Base-by-base conservation (phyloP, 2,113 vertebrate genomes). In the Pollachius pollachius region DNA sequence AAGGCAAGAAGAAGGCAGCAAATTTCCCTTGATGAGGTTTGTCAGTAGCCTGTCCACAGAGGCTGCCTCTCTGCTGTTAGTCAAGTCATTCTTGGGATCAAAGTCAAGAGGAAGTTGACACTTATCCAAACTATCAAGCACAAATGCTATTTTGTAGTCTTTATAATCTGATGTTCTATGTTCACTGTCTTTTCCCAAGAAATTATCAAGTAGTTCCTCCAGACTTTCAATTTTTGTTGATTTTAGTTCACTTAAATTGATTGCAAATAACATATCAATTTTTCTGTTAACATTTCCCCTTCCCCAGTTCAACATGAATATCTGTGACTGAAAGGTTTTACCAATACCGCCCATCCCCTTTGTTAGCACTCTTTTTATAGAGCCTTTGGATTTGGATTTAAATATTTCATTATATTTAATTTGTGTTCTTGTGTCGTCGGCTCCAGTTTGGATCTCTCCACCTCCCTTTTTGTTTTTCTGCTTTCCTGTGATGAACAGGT, bases 91-190 rank as follows among this genome's bases (percentile, higher is more conserved):
- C 15, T 80, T 80, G 0, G 48, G 78, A 30, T 0, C 13, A 56
- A 86, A 86, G 59, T 78, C 23, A 16, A 84, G 75, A 0, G 37
- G 57, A 71, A 75, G 4, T 57, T 61, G 0, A 3, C 62, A 80
- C 72, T 71, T 0, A 62, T 86, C 81, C 69, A 86, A 54, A 4
- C 69, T 75, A 61, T 82, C 70, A 1, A 82, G 75, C 34, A 84
- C 25, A 69, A 82, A 78, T 23, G 15, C 12, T 12, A 78, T 0
- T 52, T 67, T 61, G 30, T 12, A 67, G 1, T 65, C 0, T 0
- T 79, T 15, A 64, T 64, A 64, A 3, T 64, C 16, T 37, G 62
- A n/a, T 9, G 7, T 37, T 64, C 15, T n/a, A 8, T 23, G 23
- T 25, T 1, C 1, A 13, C 8, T 64, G 27, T 13, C 15, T 37